These are phyloP conservation scores for Echeneis naucrates DNA, from an alignment of 2,797 vertebrate genomes.

Conservation along the genomic window DNA sequence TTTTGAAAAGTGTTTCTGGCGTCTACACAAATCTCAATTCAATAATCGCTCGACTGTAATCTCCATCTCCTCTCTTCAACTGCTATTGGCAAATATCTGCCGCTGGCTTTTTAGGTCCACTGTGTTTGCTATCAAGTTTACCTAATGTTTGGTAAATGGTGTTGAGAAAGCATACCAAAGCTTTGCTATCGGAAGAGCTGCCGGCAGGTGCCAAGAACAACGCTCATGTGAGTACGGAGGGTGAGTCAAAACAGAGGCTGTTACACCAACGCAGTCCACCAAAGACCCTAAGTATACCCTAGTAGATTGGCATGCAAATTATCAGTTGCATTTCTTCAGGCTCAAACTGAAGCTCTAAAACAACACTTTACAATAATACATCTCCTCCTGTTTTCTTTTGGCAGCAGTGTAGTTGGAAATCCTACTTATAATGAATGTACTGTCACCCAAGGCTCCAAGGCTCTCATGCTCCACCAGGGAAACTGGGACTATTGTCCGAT, in stretches of 20 bases:
- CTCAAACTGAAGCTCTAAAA: neutral
- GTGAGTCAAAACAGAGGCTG: neutral
- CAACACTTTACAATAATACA: neutral
- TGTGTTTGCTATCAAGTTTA: neutral
- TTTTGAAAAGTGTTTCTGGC: neutral
- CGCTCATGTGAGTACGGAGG: neutral
- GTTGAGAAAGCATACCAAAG: neutral
- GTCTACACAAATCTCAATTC: neutral
- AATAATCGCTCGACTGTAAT: neutral
- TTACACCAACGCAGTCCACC: neutral
- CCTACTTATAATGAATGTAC: neutral
- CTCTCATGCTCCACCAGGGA: neutral
- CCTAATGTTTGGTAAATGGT: neutral
- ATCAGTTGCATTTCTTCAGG: neutral
- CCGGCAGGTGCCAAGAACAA: neutral
- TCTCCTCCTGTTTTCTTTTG: neutral
- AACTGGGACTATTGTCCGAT: neutral
- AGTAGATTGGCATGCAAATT: no score
- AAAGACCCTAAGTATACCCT: no score
- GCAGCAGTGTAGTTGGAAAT: no score
- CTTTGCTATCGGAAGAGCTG: neutral
- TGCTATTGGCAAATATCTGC: neutral
- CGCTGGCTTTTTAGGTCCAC: neutral
- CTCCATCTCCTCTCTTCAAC: neutral
- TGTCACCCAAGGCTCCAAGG: neutral